A percentile compares a stretch with the other conserved stretches of the same genome.
Evolutionary conservation across 2,113 vertebrate genomes (phyloP).

Genomic region (Xyrauchen texanus): DNA sequence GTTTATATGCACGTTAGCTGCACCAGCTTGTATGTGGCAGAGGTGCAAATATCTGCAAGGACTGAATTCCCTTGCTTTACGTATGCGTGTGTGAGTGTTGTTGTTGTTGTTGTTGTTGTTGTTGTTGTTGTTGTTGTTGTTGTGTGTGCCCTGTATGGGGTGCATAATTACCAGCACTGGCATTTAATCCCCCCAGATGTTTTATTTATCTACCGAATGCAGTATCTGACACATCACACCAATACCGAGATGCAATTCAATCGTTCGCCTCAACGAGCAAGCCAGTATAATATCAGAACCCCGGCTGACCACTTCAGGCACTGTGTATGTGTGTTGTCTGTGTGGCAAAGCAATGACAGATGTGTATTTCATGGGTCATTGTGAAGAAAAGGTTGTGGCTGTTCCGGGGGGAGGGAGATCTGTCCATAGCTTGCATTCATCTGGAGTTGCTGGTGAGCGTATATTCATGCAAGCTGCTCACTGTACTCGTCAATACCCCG

Average conservation of each 20-base stretch:
- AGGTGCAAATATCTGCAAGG: not conserved
- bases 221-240: constrained; percentile 73
- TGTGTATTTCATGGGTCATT: constrained; percentile 65
- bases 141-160: not conserved
- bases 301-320: constrained; percentile 1
- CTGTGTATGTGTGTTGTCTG: not conserved
- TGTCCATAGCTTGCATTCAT: constrained; percentile 69
- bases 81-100: too few species aligned
- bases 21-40: constrained; percentile 1
- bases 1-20: constrained; percentile 33
- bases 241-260: constrained; percentile 77
- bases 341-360: constrained; percentile 56
- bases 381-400: constrained; percentile 62
- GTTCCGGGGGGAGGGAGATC: constrained; percentile 64
- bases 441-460: constrained; percentile 54
- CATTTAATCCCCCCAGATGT: constrained; percentile 75
- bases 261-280: constrained; percentile 65
- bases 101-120: too few species aligned
- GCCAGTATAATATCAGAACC: constrained; percentile 66
- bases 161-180: constrained; percentile 73
- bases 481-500: constrained; percentile 42
- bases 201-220: constrained; percentile 77
- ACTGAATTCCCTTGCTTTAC: not conserved
- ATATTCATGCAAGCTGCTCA: not conserved
- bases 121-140: too few species aligned